Conservation (phyloP, 2,797 vertebrate species). For the Ctenochaetus hawaiiensis region DNA sequence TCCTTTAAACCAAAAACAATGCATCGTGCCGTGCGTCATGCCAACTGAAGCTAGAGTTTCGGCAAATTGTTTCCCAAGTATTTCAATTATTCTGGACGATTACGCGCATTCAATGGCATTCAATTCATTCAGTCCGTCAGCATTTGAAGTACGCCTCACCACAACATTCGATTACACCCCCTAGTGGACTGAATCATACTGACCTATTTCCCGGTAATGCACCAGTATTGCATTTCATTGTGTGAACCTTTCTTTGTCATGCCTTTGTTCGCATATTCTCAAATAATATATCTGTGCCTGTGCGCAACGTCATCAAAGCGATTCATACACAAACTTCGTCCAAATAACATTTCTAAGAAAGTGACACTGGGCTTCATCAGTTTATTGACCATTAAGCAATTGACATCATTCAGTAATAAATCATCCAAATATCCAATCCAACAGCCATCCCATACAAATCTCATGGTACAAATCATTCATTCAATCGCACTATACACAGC, state of each 20-base stretch:
- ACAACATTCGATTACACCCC: not conserved
- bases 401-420: conserved; percentile 46
- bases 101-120: rapidly evolving
- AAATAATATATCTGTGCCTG: too few relatives aligned
- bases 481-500: conserved; percentile 56
- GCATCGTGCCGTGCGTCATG: rapidly evolving
- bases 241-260: not conserved
- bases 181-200: conserved; percentile 16
- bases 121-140: not conserved
- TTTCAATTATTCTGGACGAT: not conserved
- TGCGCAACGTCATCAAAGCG: not conserved
- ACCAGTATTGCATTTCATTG: not conserved
- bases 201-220: conserved; percentile 7
- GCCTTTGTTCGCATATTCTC: not conserved
- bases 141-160: not conserved
- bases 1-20: not conserved
- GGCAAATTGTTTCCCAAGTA: rapidly evolving
- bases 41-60: not conserved
- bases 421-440: conserved; percentile 37
- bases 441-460: conserved; percentile 69
- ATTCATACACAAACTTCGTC: not conserved
- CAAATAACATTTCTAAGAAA: conserved; percentile 12
- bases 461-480: conserved; percentile 68
- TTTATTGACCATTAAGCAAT: conserved; percentile 72
- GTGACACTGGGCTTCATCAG: not conserved